These are phyloP conservation scores for Chaetodon trifascialis DNA, from an alignment of 2,113 vertebrate species.

Conservation along the genomic window DNA sequence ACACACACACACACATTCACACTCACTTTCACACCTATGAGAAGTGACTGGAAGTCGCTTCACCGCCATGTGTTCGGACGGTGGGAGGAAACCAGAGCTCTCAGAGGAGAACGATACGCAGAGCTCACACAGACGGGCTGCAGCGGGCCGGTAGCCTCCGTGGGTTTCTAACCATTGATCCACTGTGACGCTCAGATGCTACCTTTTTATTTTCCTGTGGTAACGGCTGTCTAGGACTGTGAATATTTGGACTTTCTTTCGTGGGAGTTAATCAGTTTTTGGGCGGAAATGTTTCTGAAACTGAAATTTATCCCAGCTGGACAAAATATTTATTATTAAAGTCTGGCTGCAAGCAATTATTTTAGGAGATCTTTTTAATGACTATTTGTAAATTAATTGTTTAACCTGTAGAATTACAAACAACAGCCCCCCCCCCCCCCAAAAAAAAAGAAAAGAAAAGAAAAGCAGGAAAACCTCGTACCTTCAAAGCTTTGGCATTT, in stretches of 20 bases:
- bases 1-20: background rate
- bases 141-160: background rate
- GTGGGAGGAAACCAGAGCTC: slow-evolving; percentile 24
- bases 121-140: background rate
- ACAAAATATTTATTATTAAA: too few species aligned
- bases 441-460: too few species aligned
- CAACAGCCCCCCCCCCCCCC: too few species aligned
- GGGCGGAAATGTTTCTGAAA: background rate
- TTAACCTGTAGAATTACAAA: background rate
- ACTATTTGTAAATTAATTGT: too few species aligned
- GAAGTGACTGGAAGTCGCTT: background rate
- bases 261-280: background rate
- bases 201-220: background rate
- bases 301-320: too few species aligned
- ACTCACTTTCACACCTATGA: background rate
- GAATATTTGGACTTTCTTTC: background rate
- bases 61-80: background rate
- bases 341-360: too few species aligned
- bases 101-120: background rate
- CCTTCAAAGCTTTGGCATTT: too few species aligned
- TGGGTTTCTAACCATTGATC: background rate
- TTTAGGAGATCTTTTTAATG: too few species aligned
- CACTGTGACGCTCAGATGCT: background rate
- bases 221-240: background rate
- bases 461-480: too few species aligned